Evolutionary conservation across 2,888 invertebrate genomes (phyloP).

Genomic region (Tetragonisca angustula): DNA sequence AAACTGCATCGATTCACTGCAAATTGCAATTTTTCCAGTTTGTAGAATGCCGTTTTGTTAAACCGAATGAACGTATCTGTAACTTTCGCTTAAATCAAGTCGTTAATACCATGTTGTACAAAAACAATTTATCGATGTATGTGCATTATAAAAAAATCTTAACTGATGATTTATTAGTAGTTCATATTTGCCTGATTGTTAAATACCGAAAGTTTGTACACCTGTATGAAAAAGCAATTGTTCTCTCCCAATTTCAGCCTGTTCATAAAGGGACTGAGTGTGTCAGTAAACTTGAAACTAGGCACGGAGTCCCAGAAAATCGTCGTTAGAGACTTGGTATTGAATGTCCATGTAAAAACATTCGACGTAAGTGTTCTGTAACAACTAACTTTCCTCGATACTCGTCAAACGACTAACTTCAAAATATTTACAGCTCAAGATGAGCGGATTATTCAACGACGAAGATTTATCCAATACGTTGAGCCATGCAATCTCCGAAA

Average conservation of each 20-base stretch:
- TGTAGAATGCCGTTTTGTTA: background rate
- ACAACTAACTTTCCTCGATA: accelerated
- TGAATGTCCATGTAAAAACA: slow-evolving; percentile 21
- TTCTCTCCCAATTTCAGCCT: slow-evolving; percentile 32
- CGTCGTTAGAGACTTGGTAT: slow-evolving; percentile 12
- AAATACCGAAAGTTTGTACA: no score
- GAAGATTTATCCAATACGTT: slow-evolving; percentile 64
- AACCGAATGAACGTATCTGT: no score
- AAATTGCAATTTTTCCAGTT: background rate
- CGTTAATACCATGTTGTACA: no score
- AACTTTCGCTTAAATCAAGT: no score
- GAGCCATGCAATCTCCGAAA: slow-evolving; percentile 66
- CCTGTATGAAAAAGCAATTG: no score
- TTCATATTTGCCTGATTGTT: no score
- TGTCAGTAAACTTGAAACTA: slow-evolving; percentile 15
- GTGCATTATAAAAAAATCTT: no score
- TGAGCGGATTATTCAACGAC: slow-evolving; percentile 72
- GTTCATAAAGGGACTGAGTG: background rate
- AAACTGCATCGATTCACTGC: background rate
- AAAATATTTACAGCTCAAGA: slow-evolving; percentile 32
- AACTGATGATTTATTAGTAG: no score
- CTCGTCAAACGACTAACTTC: background rate
- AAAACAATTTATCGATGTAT: no score
- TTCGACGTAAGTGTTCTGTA: slow-evolving; percentile 56
- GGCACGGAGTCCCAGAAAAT: background rate